These are phyloP conservation scores for Craseonycteris thonglongyai DNA, from an alignment of 2,113 vertebrate genomes.

Conservation along the genomic window DNA sequence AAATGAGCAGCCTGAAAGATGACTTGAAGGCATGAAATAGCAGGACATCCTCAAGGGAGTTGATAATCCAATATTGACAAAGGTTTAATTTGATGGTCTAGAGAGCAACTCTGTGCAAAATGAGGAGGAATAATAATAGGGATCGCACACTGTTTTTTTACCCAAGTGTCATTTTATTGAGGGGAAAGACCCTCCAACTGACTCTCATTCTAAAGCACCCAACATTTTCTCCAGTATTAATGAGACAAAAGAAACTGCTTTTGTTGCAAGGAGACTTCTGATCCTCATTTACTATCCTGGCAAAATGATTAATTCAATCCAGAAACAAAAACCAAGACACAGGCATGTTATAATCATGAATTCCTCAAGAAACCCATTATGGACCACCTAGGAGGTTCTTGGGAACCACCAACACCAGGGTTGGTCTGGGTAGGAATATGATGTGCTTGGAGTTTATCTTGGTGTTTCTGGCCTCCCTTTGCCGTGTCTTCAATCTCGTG, in stretches of 20 bases:
- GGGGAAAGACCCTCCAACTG: neutral
- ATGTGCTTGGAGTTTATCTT: conserved; percentile 35
- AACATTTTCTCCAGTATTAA: conserved; percentile 40
- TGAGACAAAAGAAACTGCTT: conserved; percentile 42
- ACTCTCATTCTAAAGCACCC: neutral
- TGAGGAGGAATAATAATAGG: neutral
- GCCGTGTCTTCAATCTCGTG: neutral
- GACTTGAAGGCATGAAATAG: neutral
- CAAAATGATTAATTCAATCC: conserved; percentile 64
- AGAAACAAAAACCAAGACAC: conserved; percentile 65
- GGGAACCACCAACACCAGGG: conserved; percentile 50
- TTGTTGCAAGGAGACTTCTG: conserved; percentile 50
- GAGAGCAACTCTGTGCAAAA: neutral
- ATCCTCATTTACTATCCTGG: conserved; percentile 60
- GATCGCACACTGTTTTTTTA: neutral
- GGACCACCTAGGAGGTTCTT: conserved; percentile 60
- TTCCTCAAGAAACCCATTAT: conserved; percentile 28
- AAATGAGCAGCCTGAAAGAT: neutral
- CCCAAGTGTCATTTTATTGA: neutral
- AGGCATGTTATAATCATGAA: conserved; percentile 61
- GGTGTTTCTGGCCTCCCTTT: neutral
- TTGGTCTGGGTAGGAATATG: conserved; percentile 33
- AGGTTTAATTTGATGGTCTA: neutral
- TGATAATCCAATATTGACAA: neutral
- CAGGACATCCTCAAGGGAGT: neutral